phyloP scores from a whole-genome alignment of 2,797 vertebrate genomes.

The Trichosurus vulpecula region DNA sequence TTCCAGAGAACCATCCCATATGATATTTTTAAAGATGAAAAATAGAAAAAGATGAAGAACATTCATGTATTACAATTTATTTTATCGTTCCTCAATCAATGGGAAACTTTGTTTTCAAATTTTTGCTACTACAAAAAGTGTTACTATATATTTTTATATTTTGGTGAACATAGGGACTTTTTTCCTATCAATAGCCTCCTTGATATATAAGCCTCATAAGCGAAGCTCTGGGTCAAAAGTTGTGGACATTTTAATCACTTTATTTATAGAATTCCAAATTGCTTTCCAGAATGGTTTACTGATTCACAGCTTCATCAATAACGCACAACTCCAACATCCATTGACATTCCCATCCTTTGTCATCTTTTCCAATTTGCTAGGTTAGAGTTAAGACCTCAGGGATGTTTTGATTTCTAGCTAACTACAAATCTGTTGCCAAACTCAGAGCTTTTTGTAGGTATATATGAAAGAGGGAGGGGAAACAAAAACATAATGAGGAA shows the following conservation, averaged over 20 bases:
- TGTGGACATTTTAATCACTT: background rate
- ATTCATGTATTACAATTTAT: background rate
- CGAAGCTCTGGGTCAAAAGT: background rate
- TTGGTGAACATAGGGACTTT: background rate
- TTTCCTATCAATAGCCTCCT: background rate
- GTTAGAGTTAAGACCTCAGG: background rate
- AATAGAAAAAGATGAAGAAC: background rate
- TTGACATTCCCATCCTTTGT: background rate
- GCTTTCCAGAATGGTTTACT: background rate
- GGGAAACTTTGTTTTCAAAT: background rate
- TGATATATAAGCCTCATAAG: background rate
- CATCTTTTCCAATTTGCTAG: background rate
- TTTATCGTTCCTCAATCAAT: background rate
- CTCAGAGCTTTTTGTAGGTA: background rate
- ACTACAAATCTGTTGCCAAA: background rate
- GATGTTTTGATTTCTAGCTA: background rate
- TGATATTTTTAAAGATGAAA: background rate
- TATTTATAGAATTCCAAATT: background rate
- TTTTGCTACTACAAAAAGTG: background rate
- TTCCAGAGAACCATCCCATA: background rate
- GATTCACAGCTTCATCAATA: background rate
- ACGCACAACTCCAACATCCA: background rate
- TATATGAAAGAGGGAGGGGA: background rate
- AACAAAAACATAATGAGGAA: background rate
- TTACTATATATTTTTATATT: background rate